Base-by-base conservation (phyloP, 2,797 vertebrate species). In the Synaphobranchus kaupii region DNA sequence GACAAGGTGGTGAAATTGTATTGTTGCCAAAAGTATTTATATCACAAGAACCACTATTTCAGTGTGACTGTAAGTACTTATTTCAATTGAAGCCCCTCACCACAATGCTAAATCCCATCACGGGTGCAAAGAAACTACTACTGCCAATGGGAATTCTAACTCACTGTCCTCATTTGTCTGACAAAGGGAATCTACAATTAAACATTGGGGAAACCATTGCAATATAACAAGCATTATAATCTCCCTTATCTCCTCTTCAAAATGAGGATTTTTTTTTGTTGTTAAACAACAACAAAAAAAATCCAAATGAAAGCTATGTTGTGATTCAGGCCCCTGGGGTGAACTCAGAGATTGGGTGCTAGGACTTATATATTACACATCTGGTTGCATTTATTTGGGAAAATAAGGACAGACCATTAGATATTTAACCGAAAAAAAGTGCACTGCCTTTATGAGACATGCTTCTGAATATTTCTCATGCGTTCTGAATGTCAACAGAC, bases 241-340 rank as follows among this genome's bases (percentile, higher is more conserved):
- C n/a, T n/a, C n/a, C n/a, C n/a, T n/a, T n/a, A 86, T 87, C 91
- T 92, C 90, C 89, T 76, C 76, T 87, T 85, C 52, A 85, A 87
- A 76, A 86, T 89, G 39, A 93, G 31, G 82, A 68, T 88, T 52
- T n/a, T n/a, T n/a, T n/a, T n/a, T n/a, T n/a, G n/a, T n/a, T n/a
- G n/a, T n/a, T n/a, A n/a, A n/a, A n/a, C n/a, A n/a, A n/a, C n/a
- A n/a, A n/a, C n/a, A n/a, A n/a, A n/a, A n/a, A n/a, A n/a, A n/a
- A n/a, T n/a, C n/a, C n/a, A 88, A 89, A 88, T 39, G 39, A n/a
- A n/a, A n/a, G n/a, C n/a, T 76, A 58, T 90, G 80, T 28, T 84
- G 76, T 88, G 82, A 84, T 83, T 63, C 20, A 44, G 84, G 60
- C 54, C 84, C 0, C 8, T 86, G 88, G 90, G 22, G 22, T 89